Percentiles rank a stretch among this genome's conserved stretches.
Conservation (phyloP, 2,888 invertebrate genomes). For the Chaitophorus viminalis region DNA sequence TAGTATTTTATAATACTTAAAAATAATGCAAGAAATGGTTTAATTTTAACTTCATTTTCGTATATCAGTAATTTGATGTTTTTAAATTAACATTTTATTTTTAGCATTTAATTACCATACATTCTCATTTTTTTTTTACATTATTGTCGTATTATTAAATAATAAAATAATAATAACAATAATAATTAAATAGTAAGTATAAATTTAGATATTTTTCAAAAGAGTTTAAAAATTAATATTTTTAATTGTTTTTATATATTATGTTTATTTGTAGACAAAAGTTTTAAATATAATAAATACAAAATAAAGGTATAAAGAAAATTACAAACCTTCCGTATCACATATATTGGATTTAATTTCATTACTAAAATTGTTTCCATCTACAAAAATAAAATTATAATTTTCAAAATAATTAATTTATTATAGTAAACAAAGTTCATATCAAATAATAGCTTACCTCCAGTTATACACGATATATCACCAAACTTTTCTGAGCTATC, state of each 20-base stretch:
- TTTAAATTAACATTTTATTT: too few relatives aligned
- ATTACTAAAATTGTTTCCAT: background rate
- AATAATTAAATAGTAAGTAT: too few relatives aligned
- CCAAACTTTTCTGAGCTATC: background rate
- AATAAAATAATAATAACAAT: too few relatives aligned
- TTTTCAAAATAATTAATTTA: background rate
- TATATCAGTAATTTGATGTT: background rate
- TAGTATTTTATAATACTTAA: background rate
- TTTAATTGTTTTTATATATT: too few relatives aligned
- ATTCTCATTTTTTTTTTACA: too few relatives aligned
- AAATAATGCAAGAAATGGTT: background rate
- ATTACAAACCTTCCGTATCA: slow-evolving; percentile 1
- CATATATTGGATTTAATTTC: slow-evolving; percentile 14
- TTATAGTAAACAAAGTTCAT: background rate
- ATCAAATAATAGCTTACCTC: background rate
- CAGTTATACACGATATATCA: background rate
- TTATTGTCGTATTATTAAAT: too few relatives aligned
- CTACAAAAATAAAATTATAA: too few relatives aligned
- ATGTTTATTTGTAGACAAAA: background rate
- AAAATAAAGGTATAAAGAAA: background rate
- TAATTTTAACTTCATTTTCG: background rate
- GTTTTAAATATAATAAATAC: too few relatives aligned
- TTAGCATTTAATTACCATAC: too few relatives aligned
- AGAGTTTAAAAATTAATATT: too few relatives aligned
- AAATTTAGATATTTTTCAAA: too few relatives aligned